Conservation (phyloP, 2,888 invertebrate genomes). For the Stramonita haemastoma region DNA sequence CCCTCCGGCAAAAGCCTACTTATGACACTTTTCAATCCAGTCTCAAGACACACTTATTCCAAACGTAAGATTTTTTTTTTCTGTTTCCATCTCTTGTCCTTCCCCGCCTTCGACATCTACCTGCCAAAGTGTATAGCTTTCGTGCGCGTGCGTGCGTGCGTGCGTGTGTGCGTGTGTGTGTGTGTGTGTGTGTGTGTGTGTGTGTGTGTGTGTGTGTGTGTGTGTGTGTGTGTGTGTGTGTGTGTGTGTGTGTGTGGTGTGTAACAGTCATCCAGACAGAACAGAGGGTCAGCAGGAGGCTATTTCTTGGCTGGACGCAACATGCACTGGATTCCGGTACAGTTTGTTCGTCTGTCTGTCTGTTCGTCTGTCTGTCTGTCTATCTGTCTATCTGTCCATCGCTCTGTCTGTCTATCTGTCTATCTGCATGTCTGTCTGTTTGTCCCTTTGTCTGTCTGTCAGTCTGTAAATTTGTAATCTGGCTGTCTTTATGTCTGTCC, state of each 20-base stretch:
- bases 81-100: too few species aligned
- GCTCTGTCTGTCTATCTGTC: not conserved
- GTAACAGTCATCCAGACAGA: constrained; percentile 70
- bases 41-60: too few species aligned
- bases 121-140: too few species aligned
- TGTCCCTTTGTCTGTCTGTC: not conserved
- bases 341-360: constrained; percentile 45
- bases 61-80: too few species aligned
- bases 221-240: constrained; percentile 8
- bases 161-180: constrained; percentile 33
- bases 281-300: constrained; percentile 76
- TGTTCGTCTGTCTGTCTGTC: not conserved
- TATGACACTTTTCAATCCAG: too few species aligned
- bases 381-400: not conserved
- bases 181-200: constrained; percentile 33
- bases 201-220: constrained; percentile 33
- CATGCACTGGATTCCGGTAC: constrained; percentile 79
- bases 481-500: not conserved
- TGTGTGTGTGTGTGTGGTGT: constrained; percentile 37
- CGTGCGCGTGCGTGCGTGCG: not conserved
- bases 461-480: not conserved
- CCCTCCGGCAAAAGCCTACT: too few species aligned
- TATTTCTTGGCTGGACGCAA: constrained; percentile 79
- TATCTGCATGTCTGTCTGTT: not conserved
- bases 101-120: too few species aligned